Percentiles rank a stretch among this genome's conserved stretches.
These are phyloP conservation scores for Stenodema calcarata DNA, from an alignment of 2,888 invertebrate genomes.

Conservation along the genomic window DNA sequence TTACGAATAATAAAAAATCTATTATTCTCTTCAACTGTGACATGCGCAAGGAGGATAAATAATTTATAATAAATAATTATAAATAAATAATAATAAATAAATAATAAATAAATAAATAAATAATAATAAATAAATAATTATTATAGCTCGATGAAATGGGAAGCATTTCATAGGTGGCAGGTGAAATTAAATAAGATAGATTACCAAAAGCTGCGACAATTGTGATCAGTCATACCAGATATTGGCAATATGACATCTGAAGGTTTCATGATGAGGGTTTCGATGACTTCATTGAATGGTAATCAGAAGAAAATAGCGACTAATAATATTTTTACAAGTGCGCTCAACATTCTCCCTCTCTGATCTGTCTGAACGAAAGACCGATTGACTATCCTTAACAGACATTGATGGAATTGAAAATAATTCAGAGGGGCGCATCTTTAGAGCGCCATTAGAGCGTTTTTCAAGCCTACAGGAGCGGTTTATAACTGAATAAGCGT, in stretches of 20 bases:
- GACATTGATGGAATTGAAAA: slow-evolving; percentile 47
- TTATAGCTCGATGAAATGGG: too few species aligned
- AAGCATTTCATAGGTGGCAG: too few species aligned
- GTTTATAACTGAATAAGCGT: slow-evolving; percentile 47
- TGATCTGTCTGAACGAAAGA: slow-evolving; percentile 6
- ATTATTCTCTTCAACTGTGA: too few species aligned
- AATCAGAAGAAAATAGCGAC: neutral
- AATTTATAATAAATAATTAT: too few species aligned
- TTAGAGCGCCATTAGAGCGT: slow-evolving; percentile 39
- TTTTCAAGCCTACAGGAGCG: slow-evolving; percentile 43
- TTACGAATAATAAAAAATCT: too few species aligned
- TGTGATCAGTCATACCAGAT: neutral
- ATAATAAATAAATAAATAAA: too few species aligned
- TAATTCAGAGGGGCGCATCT: slow-evolving; percentile 20
- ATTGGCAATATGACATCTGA: neutral
- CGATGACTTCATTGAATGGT: neutral
- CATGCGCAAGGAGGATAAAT: too few species aligned
- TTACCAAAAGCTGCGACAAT: too few species aligned
- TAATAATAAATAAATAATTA: too few species aligned
- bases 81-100: too few species aligned
- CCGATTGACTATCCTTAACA: neutral
- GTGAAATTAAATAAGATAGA: too few species aligned
- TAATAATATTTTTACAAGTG: slow-evolving; percentile 31
- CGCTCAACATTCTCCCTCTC: neutral
- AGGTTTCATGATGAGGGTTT: neutral